Evolutionary conservation across 37 sponge, comb jelly and placozoan species (phyloP).

Genomic region (Halichondria panicea): DNA sequence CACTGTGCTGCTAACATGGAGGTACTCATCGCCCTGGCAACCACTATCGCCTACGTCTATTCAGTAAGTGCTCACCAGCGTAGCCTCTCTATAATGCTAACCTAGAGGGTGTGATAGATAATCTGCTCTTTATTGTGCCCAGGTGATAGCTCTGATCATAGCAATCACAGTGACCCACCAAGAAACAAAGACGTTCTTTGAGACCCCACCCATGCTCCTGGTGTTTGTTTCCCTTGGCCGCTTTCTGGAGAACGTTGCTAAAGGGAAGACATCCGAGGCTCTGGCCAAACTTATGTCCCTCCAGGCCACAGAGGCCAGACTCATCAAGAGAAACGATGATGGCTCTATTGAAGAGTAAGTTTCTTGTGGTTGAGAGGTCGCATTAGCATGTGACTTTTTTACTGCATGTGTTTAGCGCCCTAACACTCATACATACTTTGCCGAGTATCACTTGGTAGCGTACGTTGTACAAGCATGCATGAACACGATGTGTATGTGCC

Average conservation of each 20-base stretch:
- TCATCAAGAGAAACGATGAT: constrained; percentile 46
- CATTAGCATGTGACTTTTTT: no score
- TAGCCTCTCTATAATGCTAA: no score
- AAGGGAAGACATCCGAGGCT: constrained; percentile 97
- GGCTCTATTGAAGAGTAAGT: constrained; percentile 6
- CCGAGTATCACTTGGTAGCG: no score
- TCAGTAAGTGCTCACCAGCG: no score
- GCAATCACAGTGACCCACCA: not conserved
- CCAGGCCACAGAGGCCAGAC: constrained; percentile 90
- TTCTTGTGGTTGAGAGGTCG: not conserved
- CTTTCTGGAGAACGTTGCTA: constrained; percentile 95
- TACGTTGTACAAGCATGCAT: no score
- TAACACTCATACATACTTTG: no score
- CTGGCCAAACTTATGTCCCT: constrained; percentile 93
- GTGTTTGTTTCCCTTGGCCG: constrained; percentile 93
- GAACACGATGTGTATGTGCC: no score
- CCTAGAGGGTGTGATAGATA: no score
- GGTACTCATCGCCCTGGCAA: constrained; percentile 92
- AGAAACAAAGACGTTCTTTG: constrained; percentile 87
- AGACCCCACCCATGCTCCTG: constrained; percentile 95
- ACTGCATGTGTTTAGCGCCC: no score
- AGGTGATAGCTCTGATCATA: constrained; percentile 49
- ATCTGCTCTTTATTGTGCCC: no score
- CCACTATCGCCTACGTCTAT: constrained; percentile 91
- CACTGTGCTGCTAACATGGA: constrained; percentile 97